Base-by-base conservation (phyloP, 1,140 invertebrate genomes). In the Meloidogyne hapla region DNA sequence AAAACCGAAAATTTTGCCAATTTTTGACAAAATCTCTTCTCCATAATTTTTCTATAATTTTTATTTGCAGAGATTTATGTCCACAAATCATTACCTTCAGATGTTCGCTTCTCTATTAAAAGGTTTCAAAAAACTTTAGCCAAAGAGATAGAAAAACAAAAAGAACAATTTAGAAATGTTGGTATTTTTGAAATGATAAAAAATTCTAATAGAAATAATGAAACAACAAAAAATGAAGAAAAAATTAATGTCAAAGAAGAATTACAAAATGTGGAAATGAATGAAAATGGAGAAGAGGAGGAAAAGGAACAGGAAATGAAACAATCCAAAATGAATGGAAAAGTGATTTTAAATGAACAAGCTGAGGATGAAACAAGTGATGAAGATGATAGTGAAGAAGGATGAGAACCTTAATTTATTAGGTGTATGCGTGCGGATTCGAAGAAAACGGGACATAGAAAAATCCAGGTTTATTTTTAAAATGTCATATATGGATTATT, bases 41-140 rank as follows among this genome's bases (percentile, higher is more conserved):
- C 1, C 21, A 63, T 5, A 42, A n/a, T 10, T 40, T 42, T 42
- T 33, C 26, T 10, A 42, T 42, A 68, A 26, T 68, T 38, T 65
- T 68, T 33, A 25, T 75, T 75, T 75, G 69, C n/a, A 75, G 63
- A 75, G 15, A 75, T 45, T 70, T 75, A 38, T 63, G 33, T 40
- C 23, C 66, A 63, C 48, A 75, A 70, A 23, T 13, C 65, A n/a
- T 40, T 69, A 62, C 66, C 4, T 23, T 56, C 48, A 10, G 64
- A 68, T 48, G 23, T 75, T 0, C 26, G 66, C 1, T 2, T 6
- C 10, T 38, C 48, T 63, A 45, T 70, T 9, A 21, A 45, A 45
- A n/a, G 13, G 4, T 28, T 70, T 26, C 45, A 70, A 28, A 61
- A 15, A 45, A 26, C 25, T 15, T 26, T 70, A 26, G n/a, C 23